phyloP scores from a whole-genome alignment of 2,888 invertebrate genomes.

The Penaeus monodon region DNA sequence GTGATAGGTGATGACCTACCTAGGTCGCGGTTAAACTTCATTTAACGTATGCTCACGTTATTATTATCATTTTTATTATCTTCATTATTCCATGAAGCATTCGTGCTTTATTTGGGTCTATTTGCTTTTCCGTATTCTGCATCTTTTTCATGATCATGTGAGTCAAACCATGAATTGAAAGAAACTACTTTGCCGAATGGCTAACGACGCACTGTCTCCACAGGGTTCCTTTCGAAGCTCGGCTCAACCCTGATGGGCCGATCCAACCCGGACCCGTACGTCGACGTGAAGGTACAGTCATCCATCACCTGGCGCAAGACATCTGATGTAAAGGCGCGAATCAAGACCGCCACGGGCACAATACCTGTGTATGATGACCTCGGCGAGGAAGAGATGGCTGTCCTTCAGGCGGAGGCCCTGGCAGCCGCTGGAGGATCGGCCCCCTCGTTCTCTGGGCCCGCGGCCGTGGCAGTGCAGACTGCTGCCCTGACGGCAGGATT shows the following conservation, averaged over 20 bases:
- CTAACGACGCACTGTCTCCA: background rate
- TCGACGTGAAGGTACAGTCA: conserved; percentile 41
- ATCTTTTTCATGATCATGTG: too few species aligned
- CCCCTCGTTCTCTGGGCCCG: conserved; percentile 2
- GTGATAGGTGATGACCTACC: too few species aligned
- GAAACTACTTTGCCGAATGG: too few species aligned
- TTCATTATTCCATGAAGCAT: too few species aligned
- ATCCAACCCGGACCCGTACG: conserved; percentile 39
- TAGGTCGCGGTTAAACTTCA: too few species aligned
- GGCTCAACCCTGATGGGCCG: conserved; percentile 41
- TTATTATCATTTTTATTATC: too few species aligned
- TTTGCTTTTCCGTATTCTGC: too few species aligned
- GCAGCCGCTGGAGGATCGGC: conserved; percentile 38
- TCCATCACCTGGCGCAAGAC: conserved; percentile 58
- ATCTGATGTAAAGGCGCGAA: conserved; percentile 49
- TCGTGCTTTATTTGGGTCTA: too few species aligned
- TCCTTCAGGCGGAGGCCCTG: conserved; percentile 38
- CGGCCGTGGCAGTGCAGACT: conserved; percentile 25
- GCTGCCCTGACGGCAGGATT: conserved; percentile 18
- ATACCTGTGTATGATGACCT: conserved; percentile 57
- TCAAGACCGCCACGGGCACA: conserved; percentile 64
- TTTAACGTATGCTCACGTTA: too few species aligned
- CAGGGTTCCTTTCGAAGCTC: conserved; percentile 55
- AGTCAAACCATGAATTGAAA: too few species aligned
- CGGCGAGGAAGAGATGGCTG: conserved; percentile 48